phyloP scores from a whole-genome alignment of 1,140 invertebrate genomes.

The Nephotettix cincticeps region DNA sequence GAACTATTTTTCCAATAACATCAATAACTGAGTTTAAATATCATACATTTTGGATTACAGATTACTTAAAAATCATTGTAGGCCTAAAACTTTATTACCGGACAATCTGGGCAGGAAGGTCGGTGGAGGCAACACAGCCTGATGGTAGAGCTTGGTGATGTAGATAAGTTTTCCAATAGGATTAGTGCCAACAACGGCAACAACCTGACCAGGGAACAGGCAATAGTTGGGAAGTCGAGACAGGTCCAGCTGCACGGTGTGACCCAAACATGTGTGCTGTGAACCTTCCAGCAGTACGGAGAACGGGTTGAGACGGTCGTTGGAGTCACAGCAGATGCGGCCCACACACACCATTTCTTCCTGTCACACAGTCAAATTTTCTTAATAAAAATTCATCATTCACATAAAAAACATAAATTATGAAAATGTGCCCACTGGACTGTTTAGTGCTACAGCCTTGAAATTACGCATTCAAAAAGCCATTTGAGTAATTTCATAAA shows the following conservation, averaged over 20 bases:
- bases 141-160: conserved; percentile 63
- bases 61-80: too few relatives aligned
- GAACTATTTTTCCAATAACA: too few relatives aligned
- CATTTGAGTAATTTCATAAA: too few relatives aligned
- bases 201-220: conserved; percentile 83
- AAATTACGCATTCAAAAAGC: too few relatives aligned
- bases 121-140: conserved; percentile 47
- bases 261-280: conserved; percentile 35
- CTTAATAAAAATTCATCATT: too few relatives aligned
- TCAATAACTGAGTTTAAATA: background rate
- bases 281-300: conserved; percentile 70
- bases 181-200: conserved; percentile 71
- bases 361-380: conserved; percentile 43
- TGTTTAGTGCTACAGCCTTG: too few relatives aligned
- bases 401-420: too few relatives aligned
- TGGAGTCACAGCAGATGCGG: conserved; percentile 69
- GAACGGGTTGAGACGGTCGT: conserved; percentile 65
- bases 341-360: conserved; percentile 58
- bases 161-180: conserved; percentile 64
- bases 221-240: conserved; percentile 65
- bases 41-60: background rate
- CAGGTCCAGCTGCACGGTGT: conserved; percentile 58
- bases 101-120: conserved; percentile 24
- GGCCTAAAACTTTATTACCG: background rate
- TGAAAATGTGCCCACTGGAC: too few relatives aligned